Evolutionary conservation across 2,113 vertebrate genomes (phyloP).

Genomic region (Rhea americana): DNA sequence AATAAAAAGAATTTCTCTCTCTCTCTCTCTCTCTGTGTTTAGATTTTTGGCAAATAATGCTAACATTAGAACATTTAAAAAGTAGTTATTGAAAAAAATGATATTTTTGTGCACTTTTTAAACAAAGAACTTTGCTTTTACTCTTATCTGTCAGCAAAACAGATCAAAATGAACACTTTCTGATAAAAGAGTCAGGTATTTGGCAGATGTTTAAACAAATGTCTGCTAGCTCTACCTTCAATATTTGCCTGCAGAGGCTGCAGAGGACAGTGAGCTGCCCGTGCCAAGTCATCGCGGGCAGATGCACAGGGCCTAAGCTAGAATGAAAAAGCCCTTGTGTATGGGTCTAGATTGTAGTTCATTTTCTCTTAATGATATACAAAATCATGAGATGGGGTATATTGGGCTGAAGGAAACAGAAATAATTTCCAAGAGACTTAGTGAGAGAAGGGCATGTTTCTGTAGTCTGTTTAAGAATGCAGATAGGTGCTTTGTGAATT

Average conservation of each 20-base stretch:
- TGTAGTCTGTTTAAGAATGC: not conserved
- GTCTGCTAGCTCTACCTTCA: not conserved
- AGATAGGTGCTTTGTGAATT: not conserved
- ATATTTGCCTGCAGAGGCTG: constrained; percentile 18
- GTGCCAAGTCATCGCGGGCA: not conserved
- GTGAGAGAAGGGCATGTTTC: not conserved
- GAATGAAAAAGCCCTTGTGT: fast-evolving
- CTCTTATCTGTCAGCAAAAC: constrained; percentile 19
- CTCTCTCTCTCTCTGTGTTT: not conserved
- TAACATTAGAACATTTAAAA: not conserved
- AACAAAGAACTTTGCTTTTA: not conserved
- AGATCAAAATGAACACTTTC: not conserved
- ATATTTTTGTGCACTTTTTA: not conserved
- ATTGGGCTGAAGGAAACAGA: not conserved
- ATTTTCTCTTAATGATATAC: not conserved
- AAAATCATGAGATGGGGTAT: fast-evolving
- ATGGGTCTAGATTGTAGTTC: fast-evolving
- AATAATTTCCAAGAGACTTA: not conserved
- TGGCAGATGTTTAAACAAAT: not conserved
- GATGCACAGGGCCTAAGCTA: not conserved
- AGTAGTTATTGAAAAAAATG: not conserved
- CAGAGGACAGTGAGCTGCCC: not conserved
- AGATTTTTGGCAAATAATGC: not conserved
- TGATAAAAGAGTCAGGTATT: not conserved
- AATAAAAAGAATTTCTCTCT: not conserved